Percentiles rank a stretch among this genome's conserved stretches.
Conservation (phyloP, 2,888 invertebrate genomes). For the Drosophila histrio region DNA sequence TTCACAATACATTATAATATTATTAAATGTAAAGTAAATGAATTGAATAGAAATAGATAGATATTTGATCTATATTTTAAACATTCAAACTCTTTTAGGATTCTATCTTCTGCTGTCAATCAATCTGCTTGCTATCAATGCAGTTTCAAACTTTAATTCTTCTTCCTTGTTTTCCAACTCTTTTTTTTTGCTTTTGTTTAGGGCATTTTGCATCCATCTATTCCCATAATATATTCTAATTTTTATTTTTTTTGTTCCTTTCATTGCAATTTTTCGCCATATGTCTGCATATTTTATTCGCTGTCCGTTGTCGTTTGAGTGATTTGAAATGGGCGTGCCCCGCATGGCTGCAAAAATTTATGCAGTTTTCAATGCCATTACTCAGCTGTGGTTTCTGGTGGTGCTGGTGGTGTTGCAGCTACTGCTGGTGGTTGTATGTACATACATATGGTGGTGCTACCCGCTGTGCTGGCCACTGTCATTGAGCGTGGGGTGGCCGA, state of each 20-base stretch:
- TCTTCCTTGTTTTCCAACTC: neutral
- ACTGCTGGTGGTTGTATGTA: conserved; percentile 4
- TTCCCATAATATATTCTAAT: conserved; percentile 6
- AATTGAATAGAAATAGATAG: too few relatives aligned
- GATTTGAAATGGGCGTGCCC: conserved; percentile 68
- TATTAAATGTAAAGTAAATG: too few relatives aligned
- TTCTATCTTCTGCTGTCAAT: neutral
- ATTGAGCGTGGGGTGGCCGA: conserved; percentile 36
- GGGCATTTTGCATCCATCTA: neutral
- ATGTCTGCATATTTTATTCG: conserved; percentile 32
- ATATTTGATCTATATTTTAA: neutral
- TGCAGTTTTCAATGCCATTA: conserved; percentile 77
- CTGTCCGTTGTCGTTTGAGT: conserved; percentile 49
- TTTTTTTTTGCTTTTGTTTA: neutral
- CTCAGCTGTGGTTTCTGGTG: conserved; percentile 54
- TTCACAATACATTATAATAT: too few relatives aligned
- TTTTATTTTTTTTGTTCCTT: conserved; percentile 5
- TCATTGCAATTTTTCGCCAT: conserved; percentile 18
- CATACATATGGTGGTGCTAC: conserved; percentile 13
- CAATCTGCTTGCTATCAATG: neutral
- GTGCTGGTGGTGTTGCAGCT: neutral
- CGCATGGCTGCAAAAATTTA: conserved; percentile 54
- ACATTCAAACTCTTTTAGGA: neutral
- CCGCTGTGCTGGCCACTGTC: conserved; percentile 40
- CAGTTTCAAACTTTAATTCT: neutral